Conservation (phyloP, 2,113 vertebrate species). For the Raja brachyura region DNA sequence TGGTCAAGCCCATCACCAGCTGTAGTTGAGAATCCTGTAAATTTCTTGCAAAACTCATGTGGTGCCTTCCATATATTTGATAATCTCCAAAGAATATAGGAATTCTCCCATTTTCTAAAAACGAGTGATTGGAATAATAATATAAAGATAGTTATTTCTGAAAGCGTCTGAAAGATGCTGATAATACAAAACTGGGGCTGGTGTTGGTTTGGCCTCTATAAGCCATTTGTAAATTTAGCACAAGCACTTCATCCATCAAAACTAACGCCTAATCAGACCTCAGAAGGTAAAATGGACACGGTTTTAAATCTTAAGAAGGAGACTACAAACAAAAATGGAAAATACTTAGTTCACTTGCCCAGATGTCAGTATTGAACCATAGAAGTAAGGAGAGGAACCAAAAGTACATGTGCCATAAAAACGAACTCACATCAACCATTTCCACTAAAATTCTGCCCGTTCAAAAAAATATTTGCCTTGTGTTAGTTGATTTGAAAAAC, state of each 20-base stretch:
- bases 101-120: neutral
- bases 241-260: neutral
- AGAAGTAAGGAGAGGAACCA: neutral
- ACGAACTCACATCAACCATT: neutral
- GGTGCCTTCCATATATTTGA: neutral
- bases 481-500: neutral
- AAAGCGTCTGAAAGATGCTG: neutral
- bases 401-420: neutral
- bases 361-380: neutral
- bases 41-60: neutral
- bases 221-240: neutral
- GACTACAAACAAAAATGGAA: neutral
- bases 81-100: neutral
- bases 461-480: neutral
- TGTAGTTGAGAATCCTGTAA: neutral
- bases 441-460: neutral
- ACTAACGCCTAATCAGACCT: neutral
- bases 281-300: neutral
- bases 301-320: neutral
- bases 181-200: neutral
- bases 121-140: neutral
- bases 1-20: neutral
- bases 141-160: neutral
- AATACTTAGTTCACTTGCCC: neutral
- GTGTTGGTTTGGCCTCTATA: neutral